Evolutionary conservation across 2,888 invertebrate genomes (phyloP).

Genomic region (Magallana nippona): DNA sequence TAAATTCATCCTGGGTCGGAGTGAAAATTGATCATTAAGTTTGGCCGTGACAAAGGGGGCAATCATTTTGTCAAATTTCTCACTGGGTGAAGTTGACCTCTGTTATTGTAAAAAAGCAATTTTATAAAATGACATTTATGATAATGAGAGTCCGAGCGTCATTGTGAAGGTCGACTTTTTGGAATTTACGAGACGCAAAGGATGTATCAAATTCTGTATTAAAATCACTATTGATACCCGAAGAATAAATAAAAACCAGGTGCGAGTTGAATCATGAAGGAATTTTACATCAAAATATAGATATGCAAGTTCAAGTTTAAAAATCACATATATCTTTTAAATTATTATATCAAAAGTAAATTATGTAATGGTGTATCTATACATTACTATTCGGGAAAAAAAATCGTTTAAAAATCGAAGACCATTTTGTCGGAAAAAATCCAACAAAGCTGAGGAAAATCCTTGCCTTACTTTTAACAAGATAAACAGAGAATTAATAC

Average conservation of each 20-base stretch:
- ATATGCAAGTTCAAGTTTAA: neutral
- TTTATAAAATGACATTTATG: conserved; percentile 40
- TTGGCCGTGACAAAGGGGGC: conserved; percentile 8
- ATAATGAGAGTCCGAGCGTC: conserved; percentile 32
- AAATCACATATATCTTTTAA: too few relatives aligned
- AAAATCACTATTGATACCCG: conserved; percentile 24
- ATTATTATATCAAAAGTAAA: neutral
- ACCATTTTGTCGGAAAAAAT: neutral
- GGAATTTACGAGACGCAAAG: conserved; percentile 38
- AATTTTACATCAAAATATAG: neutral
- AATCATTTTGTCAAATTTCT: conserved; percentile 36
- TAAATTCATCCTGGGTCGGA: conserved; percentile 41
- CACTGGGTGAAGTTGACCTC: conserved; percentile 38
- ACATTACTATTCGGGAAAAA: neutral
- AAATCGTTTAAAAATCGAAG: neutral
- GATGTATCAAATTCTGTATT: conserved; percentile 30
- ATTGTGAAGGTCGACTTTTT: conserved; percentile 32
- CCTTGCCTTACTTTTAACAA: neutral
- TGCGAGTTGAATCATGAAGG: conserved; percentile 8
- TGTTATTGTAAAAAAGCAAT: conserved; percentile 35
- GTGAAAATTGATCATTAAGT: conserved; percentile 45
- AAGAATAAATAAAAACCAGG: neutral
- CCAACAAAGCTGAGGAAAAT: neutral
- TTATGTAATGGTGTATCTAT: neutral
- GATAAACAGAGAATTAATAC: conserved; percentile 23